phyloP scores from a whole-genome alignment of 2,113 vertebrate species.

The Carettochelys insculpta region DNA sequence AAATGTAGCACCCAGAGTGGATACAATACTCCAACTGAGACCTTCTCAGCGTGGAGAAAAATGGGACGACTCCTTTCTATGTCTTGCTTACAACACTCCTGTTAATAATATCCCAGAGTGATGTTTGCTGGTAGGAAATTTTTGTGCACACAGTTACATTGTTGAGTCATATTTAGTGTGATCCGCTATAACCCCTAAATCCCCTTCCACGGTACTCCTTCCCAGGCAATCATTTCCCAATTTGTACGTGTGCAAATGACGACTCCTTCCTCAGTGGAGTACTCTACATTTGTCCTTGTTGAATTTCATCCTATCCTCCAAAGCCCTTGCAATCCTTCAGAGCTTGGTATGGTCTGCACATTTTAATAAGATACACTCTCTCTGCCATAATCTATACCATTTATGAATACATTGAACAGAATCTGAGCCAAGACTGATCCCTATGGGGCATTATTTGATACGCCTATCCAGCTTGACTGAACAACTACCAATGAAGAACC shows the following conservation, averaged over 20 bases:
- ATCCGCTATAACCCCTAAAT: background rate
- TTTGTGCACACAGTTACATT: background rate
- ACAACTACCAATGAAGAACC: background rate
- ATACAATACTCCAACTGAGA: background rate
- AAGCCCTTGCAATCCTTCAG: background rate
- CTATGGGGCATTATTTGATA: background rate
- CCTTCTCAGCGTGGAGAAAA: background rate
- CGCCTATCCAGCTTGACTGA: background rate
- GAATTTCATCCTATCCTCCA: background rate
- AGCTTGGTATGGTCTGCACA: background rate
- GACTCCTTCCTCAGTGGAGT: background rate
- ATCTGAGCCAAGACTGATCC: background rate
- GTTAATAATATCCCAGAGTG: background rate
- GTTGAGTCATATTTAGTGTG: background rate
- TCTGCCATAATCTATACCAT: background rate
- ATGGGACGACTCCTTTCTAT: background rate
- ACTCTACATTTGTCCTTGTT: background rate
- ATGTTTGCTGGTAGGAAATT: no score
- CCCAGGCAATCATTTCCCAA: background rate
- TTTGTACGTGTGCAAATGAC: background rate
- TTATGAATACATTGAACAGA: background rate
- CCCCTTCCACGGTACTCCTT: background rate
- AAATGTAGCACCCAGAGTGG: background rate
- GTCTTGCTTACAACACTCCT: background rate
- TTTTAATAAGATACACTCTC: background rate